Percentiles rank a stretch among this genome's conserved stretches.
phyloP scores from a whole-genome alignment of 2,888 invertebrate genomes.

The Nasonia oneida region DNA sequence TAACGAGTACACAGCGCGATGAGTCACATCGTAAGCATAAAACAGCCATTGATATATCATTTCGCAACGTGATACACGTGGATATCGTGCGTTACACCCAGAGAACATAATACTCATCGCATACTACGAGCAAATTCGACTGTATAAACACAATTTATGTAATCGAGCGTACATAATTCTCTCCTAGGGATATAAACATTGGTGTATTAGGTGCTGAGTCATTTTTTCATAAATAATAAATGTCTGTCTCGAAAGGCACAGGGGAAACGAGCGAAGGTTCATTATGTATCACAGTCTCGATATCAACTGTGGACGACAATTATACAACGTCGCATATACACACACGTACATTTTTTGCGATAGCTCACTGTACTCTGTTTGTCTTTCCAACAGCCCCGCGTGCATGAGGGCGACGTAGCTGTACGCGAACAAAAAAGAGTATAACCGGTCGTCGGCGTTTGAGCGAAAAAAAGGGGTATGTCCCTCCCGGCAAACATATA shows the following conservation, averaged over 20 bases:
- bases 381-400: neutral
- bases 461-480: neutral
- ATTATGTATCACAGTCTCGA: neutral
- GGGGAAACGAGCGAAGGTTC: neutral
- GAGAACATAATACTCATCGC: neutral
- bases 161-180: conserved; percentile 24
- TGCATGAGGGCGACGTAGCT: neutral
- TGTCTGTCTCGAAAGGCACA: neutral
- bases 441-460: neutral
- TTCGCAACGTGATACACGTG: neutral
- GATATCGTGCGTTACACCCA: neutral
- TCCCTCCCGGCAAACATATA: neutral
- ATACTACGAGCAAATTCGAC: conserved; percentile 8
- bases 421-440: neutral
- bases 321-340: neutral
- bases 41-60: neutral
- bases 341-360: neutral
- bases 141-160: conserved; percentile 5
- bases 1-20: neutral
- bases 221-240: conserved; percentile 7
- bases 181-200: conserved; percentile 4
- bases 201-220: conserved; percentile 16
- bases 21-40: neutral
- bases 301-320: conserved; percentile 6
- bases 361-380: neutral